phyloP scores from a whole-genome alignment of 2,888 invertebrate genomes.

The Aphrophora alni region DNA sequence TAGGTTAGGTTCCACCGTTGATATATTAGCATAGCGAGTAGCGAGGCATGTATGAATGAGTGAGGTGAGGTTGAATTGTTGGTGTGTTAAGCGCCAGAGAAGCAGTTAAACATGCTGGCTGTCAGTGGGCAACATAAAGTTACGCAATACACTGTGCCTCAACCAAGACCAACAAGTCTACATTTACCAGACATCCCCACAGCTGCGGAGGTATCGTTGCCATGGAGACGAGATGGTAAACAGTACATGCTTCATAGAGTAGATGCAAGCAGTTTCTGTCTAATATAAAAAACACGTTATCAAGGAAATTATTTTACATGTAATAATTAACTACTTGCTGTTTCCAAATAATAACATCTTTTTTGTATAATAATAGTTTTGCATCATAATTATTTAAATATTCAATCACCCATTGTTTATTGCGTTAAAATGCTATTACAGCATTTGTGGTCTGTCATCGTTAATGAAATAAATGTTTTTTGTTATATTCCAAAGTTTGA shows the following conservation, averaged over 20 bases:
- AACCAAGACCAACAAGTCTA: slow-evolving; percentile 53
- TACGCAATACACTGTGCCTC: slow-evolving; percentile 67
- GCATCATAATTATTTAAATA: not conserved
- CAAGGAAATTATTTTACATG: not conserved
- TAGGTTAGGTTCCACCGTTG: not conserved
- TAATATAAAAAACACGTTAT: not conserved
- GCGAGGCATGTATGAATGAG: not conserved
- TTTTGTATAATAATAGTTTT: not conserved
- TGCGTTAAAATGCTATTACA: too few relatives aligned
- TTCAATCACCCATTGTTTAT: too few relatives aligned
- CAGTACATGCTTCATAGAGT: slow-evolving; percentile 3
- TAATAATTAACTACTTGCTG: too few relatives aligned
- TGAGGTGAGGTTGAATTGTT: slow-evolving; percentile 9
- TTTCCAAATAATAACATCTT: not conserved
- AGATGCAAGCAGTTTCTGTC: slow-evolving; percentile 2
- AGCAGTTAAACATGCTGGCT: slow-evolving; percentile 13
- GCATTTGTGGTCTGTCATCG: too few relatives aligned
- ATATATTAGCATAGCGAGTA: not conserved
- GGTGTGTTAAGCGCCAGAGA: not conserved
- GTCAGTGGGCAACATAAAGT: slow-evolving; percentile 7
- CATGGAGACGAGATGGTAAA: slow-evolving; percentile 75
- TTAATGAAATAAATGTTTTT: too few relatives aligned
- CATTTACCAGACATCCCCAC: slow-evolving; percentile 70
- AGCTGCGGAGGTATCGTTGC: slow-evolving; percentile 80
- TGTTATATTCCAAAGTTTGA: too few relatives aligned